Percentiles rank a stretch among this genome's conserved stretches.
phyloP scores from a whole-genome alignment of 2,888 invertebrate genomes.

The Branchellion lobata region DNA sequence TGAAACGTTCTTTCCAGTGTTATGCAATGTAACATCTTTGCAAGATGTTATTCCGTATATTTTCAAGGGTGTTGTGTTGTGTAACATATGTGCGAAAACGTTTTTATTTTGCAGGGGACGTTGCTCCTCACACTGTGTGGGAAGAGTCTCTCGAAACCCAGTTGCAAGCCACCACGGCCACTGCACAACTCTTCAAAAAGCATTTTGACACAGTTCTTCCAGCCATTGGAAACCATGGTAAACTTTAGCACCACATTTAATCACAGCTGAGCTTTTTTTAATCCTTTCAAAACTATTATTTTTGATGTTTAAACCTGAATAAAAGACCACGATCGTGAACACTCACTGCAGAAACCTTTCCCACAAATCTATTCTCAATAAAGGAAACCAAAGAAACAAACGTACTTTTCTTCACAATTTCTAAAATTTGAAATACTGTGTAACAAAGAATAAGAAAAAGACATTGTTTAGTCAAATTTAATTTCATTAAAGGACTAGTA shows the following conservation, averaged over 20 bases:
- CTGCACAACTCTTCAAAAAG: slow-evolving; percentile 34
- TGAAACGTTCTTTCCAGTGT: too few species aligned
- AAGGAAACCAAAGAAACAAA: slow-evolving; percentile 13
- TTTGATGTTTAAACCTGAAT: too few species aligned
- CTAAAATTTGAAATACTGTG: background rate
- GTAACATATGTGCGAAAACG: background rate
- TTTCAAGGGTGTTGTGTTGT: too few species aligned
- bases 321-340: too few species aligned
- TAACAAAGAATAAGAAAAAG: background rate
- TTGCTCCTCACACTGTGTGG: slow-evolving; percentile 51
- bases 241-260: background rate
- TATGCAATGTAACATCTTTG: too few species aligned
- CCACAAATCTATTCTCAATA: slow-evolving; percentile 46
- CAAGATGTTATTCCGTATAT: too few species aligned
- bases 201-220: slow-evolving; percentile 43
- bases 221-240: slow-evolving; percentile 51
- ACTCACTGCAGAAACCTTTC: slow-evolving; percentile 45
- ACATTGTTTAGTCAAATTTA: too few species aligned
- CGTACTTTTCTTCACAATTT: slow-evolving; percentile 6
- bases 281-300: background rate
- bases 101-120: slow-evolving; percentile 47
- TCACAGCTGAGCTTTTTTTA: too few species aligned
- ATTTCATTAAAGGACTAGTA: too few species aligned
- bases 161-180: slow-evolving; percentile 36
- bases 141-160: slow-evolving; percentile 49